phyloP scores from a whole-genome alignment of 1,140 invertebrate genomes.

The Heliconius melpomene region DNA sequence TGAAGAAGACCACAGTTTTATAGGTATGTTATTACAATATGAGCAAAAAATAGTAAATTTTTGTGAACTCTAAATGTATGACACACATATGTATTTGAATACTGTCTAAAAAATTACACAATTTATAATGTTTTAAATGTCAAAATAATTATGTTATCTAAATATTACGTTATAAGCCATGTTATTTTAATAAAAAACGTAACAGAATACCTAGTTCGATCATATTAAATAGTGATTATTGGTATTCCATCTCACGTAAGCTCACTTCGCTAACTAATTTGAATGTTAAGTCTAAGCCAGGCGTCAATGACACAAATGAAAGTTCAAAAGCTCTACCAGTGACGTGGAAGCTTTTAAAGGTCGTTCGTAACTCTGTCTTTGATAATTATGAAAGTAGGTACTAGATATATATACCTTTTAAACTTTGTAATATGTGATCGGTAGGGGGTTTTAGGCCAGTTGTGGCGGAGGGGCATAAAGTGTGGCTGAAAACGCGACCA shows the following conservation, averaged over 20 bases:
- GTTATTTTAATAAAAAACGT: too few relatives aligned
- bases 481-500: neutral
- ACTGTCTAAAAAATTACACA: too few relatives aligned
- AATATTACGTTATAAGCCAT: too few relatives aligned
- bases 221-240: neutral
- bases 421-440: neutral
- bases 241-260: neutral
- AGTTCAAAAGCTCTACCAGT: conserved; percentile 6
- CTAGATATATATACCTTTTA: neutral
- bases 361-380: neutral
- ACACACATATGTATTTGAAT: too few relatives aligned
- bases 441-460: neutral
- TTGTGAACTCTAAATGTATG: too few relatives aligned
- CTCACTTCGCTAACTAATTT: neutral
- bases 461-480: too few relatives aligned
- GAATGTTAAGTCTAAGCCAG: neutral
- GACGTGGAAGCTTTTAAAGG: conserved; percentile 8
- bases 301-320: conserved; percentile 10
- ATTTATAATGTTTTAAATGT: too few relatives aligned
- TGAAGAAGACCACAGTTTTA: too few relatives aligned
- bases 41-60: too few relatives aligned
- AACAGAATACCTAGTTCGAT: neutral
- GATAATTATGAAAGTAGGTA: neutral
- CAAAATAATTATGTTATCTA: too few relatives aligned
- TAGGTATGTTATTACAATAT: too few relatives aligned